A percentile compares a stretch with the other conserved stretches of the same genome.
Conservation (phyloP, 2,888 invertebrate genomes). For the Bhutanitis thaidina region DNA sequence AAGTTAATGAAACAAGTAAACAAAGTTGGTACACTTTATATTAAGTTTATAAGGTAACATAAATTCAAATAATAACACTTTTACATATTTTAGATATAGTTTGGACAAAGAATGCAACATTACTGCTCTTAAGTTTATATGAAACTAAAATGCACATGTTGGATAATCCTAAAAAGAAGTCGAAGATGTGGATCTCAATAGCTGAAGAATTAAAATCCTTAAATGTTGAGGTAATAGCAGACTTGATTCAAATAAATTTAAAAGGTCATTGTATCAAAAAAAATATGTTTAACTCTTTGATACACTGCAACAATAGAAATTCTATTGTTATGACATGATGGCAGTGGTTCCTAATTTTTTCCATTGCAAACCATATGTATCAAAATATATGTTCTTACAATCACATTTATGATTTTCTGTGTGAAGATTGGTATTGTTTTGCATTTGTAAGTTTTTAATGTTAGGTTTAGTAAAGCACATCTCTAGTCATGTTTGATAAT, state of each 20-base stretch:
- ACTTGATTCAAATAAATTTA: background rate
- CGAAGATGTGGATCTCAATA: slow-evolving; percentile 60
- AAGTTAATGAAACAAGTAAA: slow-evolving; percentile 46
- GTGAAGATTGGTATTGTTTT: too few species aligned
- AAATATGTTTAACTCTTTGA: slow-evolving; percentile 8
- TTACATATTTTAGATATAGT: slow-evolving; percentile 39
- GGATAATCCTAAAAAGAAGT: slow-evolving; percentile 62
- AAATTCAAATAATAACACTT: too few species aligned
- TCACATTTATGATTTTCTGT: too few species aligned
- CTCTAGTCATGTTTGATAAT: too few species aligned
- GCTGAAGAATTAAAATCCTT: slow-evolving; percentile 54
- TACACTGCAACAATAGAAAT: too few species aligned
- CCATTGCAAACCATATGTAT: too few species aligned
- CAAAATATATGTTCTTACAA: too few species aligned
- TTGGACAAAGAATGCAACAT: slow-evolving; percentile 57
- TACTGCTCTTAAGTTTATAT: slow-evolving; percentile 53
- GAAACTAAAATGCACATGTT: slow-evolving; percentile 58
- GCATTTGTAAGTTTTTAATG: too few species aligned
- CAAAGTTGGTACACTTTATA: slow-evolving; percentile 43
- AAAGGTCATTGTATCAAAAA: background rate
- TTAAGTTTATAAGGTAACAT: too few species aligned
- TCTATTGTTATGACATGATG: too few species aligned
- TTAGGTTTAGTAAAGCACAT: too few species aligned
- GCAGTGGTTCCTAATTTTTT: too few species aligned
- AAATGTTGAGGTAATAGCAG: slow-evolving; percentile 43